Evolutionary conservation across 1,140 invertebrate genomes (phyloP), one percentile per base, ranked within the genome.

Genomic region (Chrysopa pallens): DNA sequence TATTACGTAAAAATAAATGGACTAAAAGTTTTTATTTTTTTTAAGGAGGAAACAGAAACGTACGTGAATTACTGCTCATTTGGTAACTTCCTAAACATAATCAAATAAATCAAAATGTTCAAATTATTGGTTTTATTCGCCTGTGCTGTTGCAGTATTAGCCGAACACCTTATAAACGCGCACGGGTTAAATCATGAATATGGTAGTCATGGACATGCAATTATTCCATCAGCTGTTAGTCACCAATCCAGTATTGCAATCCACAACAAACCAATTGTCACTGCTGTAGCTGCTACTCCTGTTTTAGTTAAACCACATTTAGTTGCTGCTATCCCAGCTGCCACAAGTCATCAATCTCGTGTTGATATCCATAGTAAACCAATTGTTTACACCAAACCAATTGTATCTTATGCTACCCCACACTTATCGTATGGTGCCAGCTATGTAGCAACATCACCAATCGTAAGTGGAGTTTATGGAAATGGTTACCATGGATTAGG

Each of bases 61-160:
- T n/a, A n/a, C n/a, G n/a, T n/a, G n/a, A n/a, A n/a, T n/a, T n/a
- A n/a, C n/a, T n/a, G n/a, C n/a, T n/a, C n/a, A n/a, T 23, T 23
- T 5, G 17, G 5, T 23, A 23, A 23, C 17, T 3, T 23, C 17
- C 5, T 5, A 23, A 3, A 2, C 6, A 4, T 6, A 6, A 11
- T 7, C 11, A 11, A 61, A n/a, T n/a, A n/a, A n/a, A n/a, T n/a
- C 48, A 52, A 50, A 60, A 68, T 61, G 62, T 58, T 57, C 51
- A 70, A 69, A 55, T 59, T 68, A 63, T 67, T 70, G 62, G 66
- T 70, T 61, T 68, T 72, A 59, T 63, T 64, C 47, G 66, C 62
- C 55, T 47, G 68, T 40, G 36, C 67, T 50, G 66, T 64, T 17
- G 58, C 60, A 39, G 55, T 60, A 15, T 51, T 62, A 38, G 48